Base-by-base conservation (phyloP, 2,888 invertebrate species). In the Norana najaformis region DNA sequence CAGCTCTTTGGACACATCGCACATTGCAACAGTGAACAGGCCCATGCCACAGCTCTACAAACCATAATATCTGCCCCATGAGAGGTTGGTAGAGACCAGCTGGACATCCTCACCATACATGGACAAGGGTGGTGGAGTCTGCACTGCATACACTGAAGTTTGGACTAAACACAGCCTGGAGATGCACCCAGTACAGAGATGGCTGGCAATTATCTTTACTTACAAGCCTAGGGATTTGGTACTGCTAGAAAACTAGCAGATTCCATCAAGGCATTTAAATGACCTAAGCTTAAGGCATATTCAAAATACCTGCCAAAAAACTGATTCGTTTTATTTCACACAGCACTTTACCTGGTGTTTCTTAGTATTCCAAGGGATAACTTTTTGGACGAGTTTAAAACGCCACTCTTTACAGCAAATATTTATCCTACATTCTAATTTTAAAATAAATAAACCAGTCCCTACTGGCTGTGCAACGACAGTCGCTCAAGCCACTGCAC, bases 391-490 rank as follows among this genome's bases (percentile, higher is more conserved):
- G 69, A 69, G 30, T 69, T 69, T n/a, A n/a, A 69, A 69, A 69
- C 69, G 69, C 69, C 13, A 69, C 69, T 69, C 69, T n/a, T n/a
- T n/a, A 69, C 69, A 69, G n/a, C 69, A 69, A 69, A 69, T 69
- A n/a, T 69, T 69, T 69, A 69, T 69, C n/a, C n/a, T 69, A 69
- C 69, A 69, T 69, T 69, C 69, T 69, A n/a, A 69, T 69, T 69
- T 69, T n/a, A 47, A 69, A n/a, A n/a, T 69, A 69, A 69, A 69
- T 69, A 69, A 69, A 69, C 30, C n/a, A 69, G n/a, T 69, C 69
- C 69, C 11, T 4, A 69, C 30, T n/a, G 69, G 69, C 69, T 69
- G 30, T 69, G 69, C 69, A 69, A n/a, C 8, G 69, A 69, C 69
- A 69, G 69, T 69, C n/a, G 0, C 69, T 69, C 47, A 47, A 23